Percentiles rank a stretch among this genome's conserved stretches.
Evolutionary conservation across 1,140 invertebrate genomes (phyloP).

Genomic region (Cyphomyrmex costatus): DNA sequence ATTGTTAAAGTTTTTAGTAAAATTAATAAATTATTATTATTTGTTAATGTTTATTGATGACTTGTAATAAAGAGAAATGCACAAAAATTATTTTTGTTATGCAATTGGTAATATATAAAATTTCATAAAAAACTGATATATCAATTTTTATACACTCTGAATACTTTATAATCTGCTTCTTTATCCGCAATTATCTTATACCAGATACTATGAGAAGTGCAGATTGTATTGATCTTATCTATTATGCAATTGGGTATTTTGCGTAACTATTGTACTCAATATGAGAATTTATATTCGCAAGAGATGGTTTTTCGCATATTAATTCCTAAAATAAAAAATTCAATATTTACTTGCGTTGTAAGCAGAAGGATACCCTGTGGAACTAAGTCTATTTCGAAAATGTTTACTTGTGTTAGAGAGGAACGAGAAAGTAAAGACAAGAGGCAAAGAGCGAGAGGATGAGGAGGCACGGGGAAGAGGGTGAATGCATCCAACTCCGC

Average conservation of each 20-base stretch:
- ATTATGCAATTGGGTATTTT: not conserved
- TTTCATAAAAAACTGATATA: not conserved
- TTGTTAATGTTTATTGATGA: not conserved
- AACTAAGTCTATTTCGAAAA: conserved; percentile 39
- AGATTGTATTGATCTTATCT: not conserved
- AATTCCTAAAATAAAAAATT: conserved; percentile 11
- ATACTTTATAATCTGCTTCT: not conserved
- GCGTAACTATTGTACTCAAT: not conserved
- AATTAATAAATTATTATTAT: not conserved
- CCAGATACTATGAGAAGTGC: not conserved
- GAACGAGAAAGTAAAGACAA: conserved; percentile 51
- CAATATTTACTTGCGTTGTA: not conserved
- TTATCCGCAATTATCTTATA: not conserved
- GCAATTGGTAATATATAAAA: not conserved
- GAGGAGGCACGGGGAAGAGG: conserved; percentile 71
- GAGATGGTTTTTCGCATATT: conserved; percentile 7
- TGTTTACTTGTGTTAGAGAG: conserved; percentile 37
- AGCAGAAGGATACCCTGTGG: not conserved
- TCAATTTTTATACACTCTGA: not conserved
- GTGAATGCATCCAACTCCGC: conserved; percentile 79
- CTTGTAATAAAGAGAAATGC: not conserved
- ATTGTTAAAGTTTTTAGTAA: not conserved
- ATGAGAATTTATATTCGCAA: not conserved
- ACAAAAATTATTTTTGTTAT: conserved; percentile 7
- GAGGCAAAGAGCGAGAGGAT: conserved; percentile 33